Conservation (phyloP, 2,113 vertebrate genomes). For the Gallinago media region DNA sequence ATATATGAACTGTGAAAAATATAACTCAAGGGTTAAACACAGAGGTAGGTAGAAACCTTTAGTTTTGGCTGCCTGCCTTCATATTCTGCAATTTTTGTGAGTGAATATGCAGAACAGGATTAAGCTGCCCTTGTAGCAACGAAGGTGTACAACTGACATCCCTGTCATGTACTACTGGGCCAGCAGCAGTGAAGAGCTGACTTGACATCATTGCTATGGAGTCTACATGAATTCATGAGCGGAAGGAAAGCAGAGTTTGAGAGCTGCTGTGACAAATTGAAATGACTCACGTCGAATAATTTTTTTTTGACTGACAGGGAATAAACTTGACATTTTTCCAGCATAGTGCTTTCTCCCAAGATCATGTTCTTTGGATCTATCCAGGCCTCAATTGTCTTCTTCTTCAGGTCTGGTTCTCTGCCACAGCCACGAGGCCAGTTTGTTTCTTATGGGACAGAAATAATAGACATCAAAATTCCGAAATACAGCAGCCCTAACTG, state of each 20-base stretch:
- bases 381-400: neutral
- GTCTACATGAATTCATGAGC: neutral
- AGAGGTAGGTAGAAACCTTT: neutral
- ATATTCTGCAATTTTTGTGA: neutral
- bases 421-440: neutral
- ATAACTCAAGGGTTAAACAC: neutral
- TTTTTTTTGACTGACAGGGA: neutral
- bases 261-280: neutral
- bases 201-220: neutral
- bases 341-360: neutral
- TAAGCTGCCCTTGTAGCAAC: neutral
- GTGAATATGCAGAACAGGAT: neutral
- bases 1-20: neutral
- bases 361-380: neutral
- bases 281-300: neutral
- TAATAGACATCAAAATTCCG: neutral
- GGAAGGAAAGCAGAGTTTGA: neutral
- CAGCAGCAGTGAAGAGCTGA: neutral
- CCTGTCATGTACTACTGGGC: neutral
- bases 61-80: neutral
- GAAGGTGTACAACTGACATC: neutral
- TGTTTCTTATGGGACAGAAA: neutral
- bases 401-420: neutral
- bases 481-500: neutral
- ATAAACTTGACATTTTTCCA: neutral